These are phyloP conservation scores for Trichacis sp. DNA, from an alignment of 2,888 invertebrate genomes.

Conservation along the genomic window DNA sequence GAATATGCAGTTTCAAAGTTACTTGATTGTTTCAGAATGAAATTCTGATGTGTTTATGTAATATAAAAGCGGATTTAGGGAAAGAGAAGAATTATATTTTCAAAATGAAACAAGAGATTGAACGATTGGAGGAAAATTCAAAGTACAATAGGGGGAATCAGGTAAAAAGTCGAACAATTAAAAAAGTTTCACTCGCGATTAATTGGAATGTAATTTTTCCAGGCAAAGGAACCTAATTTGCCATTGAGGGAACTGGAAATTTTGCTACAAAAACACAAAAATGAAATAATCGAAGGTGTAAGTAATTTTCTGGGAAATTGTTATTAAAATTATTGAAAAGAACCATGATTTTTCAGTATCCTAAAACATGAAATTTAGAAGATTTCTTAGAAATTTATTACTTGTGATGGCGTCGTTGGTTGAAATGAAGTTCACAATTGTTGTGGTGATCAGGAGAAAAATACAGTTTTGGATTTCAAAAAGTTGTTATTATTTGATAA, in stretches of 20 bases:
- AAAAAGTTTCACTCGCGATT: not conserved
- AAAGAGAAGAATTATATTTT: slow-evolving; percentile 50
- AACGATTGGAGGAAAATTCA: slow-evolving; percentile 50
- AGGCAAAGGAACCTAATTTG: slow-evolving; percentile 17
- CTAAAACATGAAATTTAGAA: not conserved
- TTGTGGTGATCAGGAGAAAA: slow-evolving; percentile 5
- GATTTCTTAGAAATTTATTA: too few relatives aligned
- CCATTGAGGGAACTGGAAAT: slow-evolving; percentile 46
- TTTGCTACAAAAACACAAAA: slow-evolving; percentile 45
- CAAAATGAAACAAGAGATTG: slow-evolving; percentile 41
- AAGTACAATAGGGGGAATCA: slow-evolving; percentile 32
- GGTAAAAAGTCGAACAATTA: not conserved
- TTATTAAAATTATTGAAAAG: not conserved
- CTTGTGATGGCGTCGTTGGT: not conserved
- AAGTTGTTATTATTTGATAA: too few relatives aligned
- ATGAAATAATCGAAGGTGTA: slow-evolving; percentile 44
- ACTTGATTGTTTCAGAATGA: slow-evolving; percentile 43
- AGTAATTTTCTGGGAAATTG: slow-evolving; percentile 29
- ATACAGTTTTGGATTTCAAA: not conserved
- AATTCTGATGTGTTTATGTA: slow-evolving; percentile 46
- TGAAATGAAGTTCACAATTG: not conserved
- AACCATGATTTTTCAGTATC: not conserved
- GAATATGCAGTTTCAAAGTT: not conserved
- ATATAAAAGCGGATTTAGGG: slow-evolving; percentile 50
- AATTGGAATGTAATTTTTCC: slow-evolving; percentile 4